Evolutionary conservation across 2,797 vertebrate genomes (phyloP), one percentile per base, ranked within the genome.

Genomic region (Botia kubotai): DNA sequence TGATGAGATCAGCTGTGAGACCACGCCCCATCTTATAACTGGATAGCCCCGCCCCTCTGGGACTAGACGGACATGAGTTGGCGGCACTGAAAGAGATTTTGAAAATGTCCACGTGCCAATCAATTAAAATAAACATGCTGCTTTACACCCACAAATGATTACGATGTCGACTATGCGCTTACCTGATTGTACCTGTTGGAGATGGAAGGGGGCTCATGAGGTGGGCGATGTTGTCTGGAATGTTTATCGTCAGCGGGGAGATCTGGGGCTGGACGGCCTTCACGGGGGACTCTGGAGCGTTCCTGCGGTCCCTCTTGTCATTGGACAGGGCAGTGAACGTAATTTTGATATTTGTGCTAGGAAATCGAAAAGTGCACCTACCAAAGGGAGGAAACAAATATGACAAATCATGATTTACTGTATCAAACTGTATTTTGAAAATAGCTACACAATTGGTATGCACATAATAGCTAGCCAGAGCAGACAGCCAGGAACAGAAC

Each of bases 341-440:
- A 88, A 99, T 98, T 94, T 99, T 99, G 93, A 99, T 99, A 89
- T 97, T 98, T 86, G 98, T 99, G 94, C 98, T 99, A 87, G 97
- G 97, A 89, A 99, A 98, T 86, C 97, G 95, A 90, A 99, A 97
- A 84, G 96, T 98, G 93, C 97, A 99, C 90, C 97, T 99, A 88
- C 6, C 26, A 33, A 17, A 57, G 6, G 55, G 3, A 83, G 0
- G 17, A 55, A 8, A 19, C 13, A 4, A 53, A 1, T 1, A 33
- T 39, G 17, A 66, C 57, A 60, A 60, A 23, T 19, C 16, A n/a
- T 53, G 3, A 66, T 39, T 19, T 39, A 19, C 17, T 39, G 63
- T 17, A 33, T 17, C 6, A 29, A 29, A 19, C n/a, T 62, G 21
- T 6, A 11, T n/a, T n/a, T 65, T 39, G 8, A 39, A 36, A n/a